These are phyloP conservation scores for Physella acuta DNA, from an alignment of 1,140 invertebrate species.

Conservation along the genomic window DNA sequence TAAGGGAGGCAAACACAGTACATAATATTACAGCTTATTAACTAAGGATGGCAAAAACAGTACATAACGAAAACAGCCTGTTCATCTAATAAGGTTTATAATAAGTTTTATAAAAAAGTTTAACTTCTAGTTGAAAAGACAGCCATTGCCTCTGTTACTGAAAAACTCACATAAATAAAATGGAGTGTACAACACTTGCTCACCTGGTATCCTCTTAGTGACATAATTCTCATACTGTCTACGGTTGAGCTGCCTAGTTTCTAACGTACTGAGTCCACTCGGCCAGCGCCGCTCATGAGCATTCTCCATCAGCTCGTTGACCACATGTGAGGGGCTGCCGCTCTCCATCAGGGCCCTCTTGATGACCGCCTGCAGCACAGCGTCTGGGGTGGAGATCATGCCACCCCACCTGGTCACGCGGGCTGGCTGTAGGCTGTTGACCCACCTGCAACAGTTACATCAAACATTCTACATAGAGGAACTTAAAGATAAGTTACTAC, in stretches of 20 bases:
- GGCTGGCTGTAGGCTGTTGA: slow-evolving; percentile 78
- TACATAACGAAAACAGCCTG: too few species aligned
- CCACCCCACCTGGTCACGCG: slow-evolving; percentile 93
- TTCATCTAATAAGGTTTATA: too few species aligned
- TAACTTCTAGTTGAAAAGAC: too few species aligned
- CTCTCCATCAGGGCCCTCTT: slow-evolving; percentile 86
- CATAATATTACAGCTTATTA: too few species aligned
- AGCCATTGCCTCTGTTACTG: too few species aligned
- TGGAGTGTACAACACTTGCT: too few species aligned
- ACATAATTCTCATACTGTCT: slow-evolving; percentile 91
- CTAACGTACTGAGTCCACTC: slow-evolving; percentile 84
- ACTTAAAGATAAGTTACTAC: neutral
- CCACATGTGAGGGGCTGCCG: slow-evolving; percentile 82
- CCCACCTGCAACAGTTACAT: slow-evolving; percentile 69
- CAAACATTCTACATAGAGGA: neutral
- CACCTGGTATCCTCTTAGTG: slow-evolving; percentile 82
- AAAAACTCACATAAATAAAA: too few species aligned
- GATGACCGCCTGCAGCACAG: slow-evolving; percentile 79
- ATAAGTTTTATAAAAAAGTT: too few species aligned
- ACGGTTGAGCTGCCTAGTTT: slow-evolving; percentile 86
- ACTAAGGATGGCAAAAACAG: too few species aligned
- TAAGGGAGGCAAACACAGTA: too few species aligned
- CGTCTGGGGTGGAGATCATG: slow-evolving; percentile 95
- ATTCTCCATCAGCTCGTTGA: slow-evolving; percentile 94
- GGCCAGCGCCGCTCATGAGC: slow-evolving; percentile 95